Percentiles rank a stretch among this genome's conserved stretches.
These are phyloP conservation scores for Rhinella marina DNA, from an alignment of 2,797 vertebrate genomes.

Conservation along the genomic window DNA sequence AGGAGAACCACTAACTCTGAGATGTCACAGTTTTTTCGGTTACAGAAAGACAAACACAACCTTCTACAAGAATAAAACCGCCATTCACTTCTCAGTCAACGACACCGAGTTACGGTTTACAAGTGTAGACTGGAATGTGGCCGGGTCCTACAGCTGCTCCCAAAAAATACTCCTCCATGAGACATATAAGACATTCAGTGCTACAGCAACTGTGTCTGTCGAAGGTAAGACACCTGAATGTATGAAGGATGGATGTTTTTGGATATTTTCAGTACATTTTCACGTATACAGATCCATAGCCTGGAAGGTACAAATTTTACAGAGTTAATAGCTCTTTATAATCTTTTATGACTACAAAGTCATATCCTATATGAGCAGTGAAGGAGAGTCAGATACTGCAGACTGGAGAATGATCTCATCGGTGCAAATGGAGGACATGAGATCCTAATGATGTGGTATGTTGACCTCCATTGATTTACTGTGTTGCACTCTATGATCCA, in stretches of 20 bases:
- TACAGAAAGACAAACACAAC: neutral
- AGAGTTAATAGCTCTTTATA: no score
- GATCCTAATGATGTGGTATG: neutral
- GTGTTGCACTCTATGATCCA: neutral
- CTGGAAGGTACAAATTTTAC: no score
- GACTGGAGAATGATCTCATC: no score
- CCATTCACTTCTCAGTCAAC: neutral
- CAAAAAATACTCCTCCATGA: neutral
- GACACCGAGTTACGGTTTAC: neutral
- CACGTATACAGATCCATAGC: no score
- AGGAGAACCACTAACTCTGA: neutral
- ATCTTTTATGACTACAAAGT: no score
- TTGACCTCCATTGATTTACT: neutral
- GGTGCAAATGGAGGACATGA: no score
- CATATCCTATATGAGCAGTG: no score
- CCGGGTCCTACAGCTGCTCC: neutral
- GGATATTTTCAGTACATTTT: no score
- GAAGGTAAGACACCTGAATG: neutral
- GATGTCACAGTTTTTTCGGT: neutral
- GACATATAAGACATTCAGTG: neutral
- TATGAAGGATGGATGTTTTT: no score
- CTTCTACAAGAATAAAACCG: neutral
- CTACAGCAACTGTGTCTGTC: neutral
- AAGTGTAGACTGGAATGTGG: neutral
- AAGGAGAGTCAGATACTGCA: no score